phyloP scores from a whole-genome alignment of 2,113 vertebrate species.

The Megaceryle torquata region DNA sequence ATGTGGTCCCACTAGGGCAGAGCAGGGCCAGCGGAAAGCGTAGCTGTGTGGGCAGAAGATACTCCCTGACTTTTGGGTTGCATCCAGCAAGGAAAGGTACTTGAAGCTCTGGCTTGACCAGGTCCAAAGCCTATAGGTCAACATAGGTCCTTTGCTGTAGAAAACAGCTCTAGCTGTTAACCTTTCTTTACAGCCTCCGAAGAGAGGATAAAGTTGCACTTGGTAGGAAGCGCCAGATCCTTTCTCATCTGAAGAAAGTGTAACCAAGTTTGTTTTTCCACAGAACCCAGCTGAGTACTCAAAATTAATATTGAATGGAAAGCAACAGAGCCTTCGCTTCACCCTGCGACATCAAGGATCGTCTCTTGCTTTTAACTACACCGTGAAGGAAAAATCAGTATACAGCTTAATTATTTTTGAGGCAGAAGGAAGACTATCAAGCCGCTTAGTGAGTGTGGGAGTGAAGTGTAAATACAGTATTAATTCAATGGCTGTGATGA shows the following conservation, averaged over 20 bases:
- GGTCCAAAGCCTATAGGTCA: neutral
- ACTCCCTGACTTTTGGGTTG: neutral
- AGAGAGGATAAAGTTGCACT: neutral
- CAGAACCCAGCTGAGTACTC: conserved; percentile 84
- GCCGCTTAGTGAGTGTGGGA: conserved; percentile 80
- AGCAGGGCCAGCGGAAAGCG: neutral
- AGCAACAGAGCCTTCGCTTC: conserved; percentile 63
- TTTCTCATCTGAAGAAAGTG: neutral
- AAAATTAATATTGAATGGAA: conserved; percentile 69
- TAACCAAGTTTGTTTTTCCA: conserved; percentile 29
- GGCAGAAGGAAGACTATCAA: conserved; percentile 54
- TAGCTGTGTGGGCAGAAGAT: neutral
- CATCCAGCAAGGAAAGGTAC: neutral
- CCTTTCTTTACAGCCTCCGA: neutral
- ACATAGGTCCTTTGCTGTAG: neutral
- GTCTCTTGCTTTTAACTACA: conserved; percentile 44
- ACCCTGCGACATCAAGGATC: conserved; percentile 46
- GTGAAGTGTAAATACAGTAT: conserved; percentile 57
- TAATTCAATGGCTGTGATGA: conserved; percentile 53
- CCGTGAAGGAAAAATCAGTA: conserved; percentile 66
- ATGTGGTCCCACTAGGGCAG: neutral
- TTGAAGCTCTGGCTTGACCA: neutral
- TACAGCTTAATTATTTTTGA: conserved; percentile 83
- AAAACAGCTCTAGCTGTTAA: neutral
- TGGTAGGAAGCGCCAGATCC: neutral